These are phyloP conservation scores for Ladona fulva DNA, from an alignment of 1,140 invertebrate species.

Conservation along the genomic window DNA sequence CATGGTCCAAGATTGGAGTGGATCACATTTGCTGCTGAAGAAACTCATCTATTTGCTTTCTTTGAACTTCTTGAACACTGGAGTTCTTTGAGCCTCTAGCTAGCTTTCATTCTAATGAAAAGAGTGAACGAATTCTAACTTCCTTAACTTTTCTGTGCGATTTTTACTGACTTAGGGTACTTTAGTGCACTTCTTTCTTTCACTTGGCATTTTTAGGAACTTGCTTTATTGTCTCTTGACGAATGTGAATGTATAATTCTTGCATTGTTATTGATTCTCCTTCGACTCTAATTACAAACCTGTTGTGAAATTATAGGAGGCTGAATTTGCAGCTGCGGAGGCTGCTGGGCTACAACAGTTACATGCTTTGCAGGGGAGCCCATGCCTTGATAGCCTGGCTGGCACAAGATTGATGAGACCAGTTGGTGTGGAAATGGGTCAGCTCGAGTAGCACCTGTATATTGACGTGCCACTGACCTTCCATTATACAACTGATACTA, in stretches of 20 bases:
- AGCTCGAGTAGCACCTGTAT: conserved; percentile 47
- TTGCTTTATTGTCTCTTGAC: neutral
- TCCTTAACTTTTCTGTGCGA: too few species aligned
- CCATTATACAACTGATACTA: conserved; percentile 85
- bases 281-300: conserved; percentile 33
- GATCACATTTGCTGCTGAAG: too few species aligned
- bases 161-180: too few species aligned
- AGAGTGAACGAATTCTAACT: too few species aligned
- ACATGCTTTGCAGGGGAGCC: conserved; percentile 79
- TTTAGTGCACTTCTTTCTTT: too few species aligned
- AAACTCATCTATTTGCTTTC: too few species aligned
- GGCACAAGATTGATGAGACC: conserved; percentile 86
- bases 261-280: neutral
- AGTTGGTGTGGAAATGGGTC: conserved; percentile 74
- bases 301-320: conserved; percentile 59
- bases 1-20: too few species aligned
- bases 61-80: too few species aligned
- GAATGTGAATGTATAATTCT: neutral
- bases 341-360: conserved; percentile 68
- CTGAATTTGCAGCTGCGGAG: conserved; percentile 54
- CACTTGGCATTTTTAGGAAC: too few species aligned
- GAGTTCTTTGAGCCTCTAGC: too few species aligned
- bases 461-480: conserved; percentile 55
- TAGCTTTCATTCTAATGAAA: too few species aligned
- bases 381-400: conserved; percentile 71